phyloP scores from a whole-genome alignment of 2,797 vertebrate genomes.

The Anableps anableps region DNA sequence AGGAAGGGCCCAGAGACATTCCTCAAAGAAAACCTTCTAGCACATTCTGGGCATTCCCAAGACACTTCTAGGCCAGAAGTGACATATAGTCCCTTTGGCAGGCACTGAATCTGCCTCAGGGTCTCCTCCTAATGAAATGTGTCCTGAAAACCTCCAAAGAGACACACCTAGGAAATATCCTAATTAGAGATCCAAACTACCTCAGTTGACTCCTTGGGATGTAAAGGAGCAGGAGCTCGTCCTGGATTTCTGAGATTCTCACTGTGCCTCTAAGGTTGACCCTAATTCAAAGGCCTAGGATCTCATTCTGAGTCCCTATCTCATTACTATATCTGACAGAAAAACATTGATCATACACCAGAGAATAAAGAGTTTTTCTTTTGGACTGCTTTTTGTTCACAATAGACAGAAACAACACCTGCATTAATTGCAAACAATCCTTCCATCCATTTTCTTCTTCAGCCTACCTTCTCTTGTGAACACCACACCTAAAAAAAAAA shows the following conservation, averaged over 20 bases:
- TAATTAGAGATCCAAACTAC: neutral
- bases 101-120: neutral
- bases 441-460: too few species aligned
- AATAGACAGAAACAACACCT: too few species aligned
- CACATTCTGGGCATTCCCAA: neutral
- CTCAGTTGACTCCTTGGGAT: neutral
- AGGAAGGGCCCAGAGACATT: neutral
- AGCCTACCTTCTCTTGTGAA: too few species aligned
- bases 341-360: too few species aligned
- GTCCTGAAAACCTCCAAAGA: neutral
- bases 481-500: too few species aligned
- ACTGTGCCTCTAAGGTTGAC: neutral
- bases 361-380: too few species aligned
- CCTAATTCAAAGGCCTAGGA: too few species aligned
- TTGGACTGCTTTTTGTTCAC: too few species aligned
- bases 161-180: neutral
- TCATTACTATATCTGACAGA: too few species aligned
- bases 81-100: neutral
- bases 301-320: too few species aligned
- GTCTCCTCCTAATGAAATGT: neutral
- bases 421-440: too few species aligned
- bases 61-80: neutral
- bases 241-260: neutral
- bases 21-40: neutral
- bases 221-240: neutral